These are phyloP conservation scores for Charadrius vociferus DNA, from an alignment of 2,113 vertebrate species.

Conservation along the genomic window DNA sequence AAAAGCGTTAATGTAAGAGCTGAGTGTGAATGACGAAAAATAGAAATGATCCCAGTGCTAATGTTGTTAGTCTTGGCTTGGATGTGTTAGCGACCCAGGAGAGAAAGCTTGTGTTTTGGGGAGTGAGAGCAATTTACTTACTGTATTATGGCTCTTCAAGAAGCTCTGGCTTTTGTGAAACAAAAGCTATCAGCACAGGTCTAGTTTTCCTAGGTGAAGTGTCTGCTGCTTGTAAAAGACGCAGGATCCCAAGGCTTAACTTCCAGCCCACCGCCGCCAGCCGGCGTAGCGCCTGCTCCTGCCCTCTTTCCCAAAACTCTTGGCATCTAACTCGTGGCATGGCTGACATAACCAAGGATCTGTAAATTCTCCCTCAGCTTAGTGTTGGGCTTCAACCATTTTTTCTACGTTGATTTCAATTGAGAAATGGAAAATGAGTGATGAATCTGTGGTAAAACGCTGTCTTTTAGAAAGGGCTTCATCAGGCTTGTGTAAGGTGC, in stretches of 20 bases:
- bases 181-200: fast-evolving
- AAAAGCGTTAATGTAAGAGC: not conserved
- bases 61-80: not conserved
- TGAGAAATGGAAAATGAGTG: not conserved
- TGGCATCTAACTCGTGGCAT: fast-evolving
- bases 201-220: not conserved
- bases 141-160: not conserved
- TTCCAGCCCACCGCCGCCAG: not conserved
- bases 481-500: fast-evolving
- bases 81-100: not conserved
- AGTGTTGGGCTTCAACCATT: not conserved
- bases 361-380: not conserved
- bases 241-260: not conserved
- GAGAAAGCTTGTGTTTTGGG: not conserved
- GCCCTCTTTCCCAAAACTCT: not conserved
- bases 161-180: not conserved
- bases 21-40: not conserved
- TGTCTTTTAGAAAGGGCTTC: not conserved
- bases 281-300: fast-evolving
- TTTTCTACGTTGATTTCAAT: not conserved
- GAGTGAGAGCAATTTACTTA: fast-evolving
- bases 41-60: not conserved
- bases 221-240: not conserved
- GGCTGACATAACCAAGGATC: not conserved
- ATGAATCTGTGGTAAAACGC: not conserved